Base-by-base conservation (phyloP, 2,888 invertebrate genomes). In the Lasioglossum villosulum region DNA sequence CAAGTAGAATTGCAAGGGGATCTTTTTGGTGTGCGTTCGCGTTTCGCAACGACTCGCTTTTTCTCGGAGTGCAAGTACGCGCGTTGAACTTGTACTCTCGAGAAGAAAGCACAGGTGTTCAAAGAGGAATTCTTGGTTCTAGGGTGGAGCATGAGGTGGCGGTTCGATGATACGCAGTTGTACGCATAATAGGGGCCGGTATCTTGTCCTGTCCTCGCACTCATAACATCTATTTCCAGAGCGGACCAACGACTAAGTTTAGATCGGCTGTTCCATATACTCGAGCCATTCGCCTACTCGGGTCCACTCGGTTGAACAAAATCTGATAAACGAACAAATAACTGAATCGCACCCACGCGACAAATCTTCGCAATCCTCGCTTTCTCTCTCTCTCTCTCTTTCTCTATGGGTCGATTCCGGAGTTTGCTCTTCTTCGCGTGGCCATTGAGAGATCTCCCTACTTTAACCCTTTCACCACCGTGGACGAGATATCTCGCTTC, bases 151-250 rank as follows among this genome's bases (percentile, higher is more conserved):
- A 19, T 52, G 70, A 68, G 77, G 75, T 59, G 84, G 71, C 56
- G 45, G 83, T 70, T 83, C 30, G 78, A n/a, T 48, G 82, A 87
- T 78, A 82, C 87, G 75, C 70, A 71, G 85, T 37, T 77, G 82
- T 83, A 88, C 85, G 84, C 89, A 91, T 90, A 90, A 90, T 90
- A 91, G 91, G 85, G 85, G 86, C 90, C 90, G 89, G 91, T 93
- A 92, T 94, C 94, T 95, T 92, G 94, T 94, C 94, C 94, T 95
- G 95, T 94, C 95, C 95, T 95, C 95, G 94, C 94, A 95, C 94
- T 94, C 94, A 95, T 95, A 95, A 95, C 93, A 94, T 95, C 95
- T 95, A 95, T 95, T 95, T 95, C 94, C 95, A 95, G 95, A 95
- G 92, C 94, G 93, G 93, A 93, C 94, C 93, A 92, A 91, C 92